Evolutionary conservation across 2,888 invertebrate species (phyloP).

Genomic region (Volucella inanis): DNA sequence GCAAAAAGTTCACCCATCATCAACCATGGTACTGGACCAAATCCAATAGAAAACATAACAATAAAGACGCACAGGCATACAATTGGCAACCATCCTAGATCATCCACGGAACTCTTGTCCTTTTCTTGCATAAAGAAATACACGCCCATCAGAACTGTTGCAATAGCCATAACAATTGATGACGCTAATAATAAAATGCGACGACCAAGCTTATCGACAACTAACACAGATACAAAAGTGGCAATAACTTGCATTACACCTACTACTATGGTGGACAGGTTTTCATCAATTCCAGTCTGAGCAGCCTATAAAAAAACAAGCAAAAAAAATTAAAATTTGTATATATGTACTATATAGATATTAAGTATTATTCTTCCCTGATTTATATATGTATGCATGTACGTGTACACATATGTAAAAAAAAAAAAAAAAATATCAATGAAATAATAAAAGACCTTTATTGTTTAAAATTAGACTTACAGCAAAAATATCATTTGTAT

Average conservation of each 20-base stretch:
- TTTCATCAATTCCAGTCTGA: slow-evolving; percentile 84
- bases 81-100: slow-evolving; percentile 90
- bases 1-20: slow-evolving; percentile 91
- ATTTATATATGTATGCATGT: no score
- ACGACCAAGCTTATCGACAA: slow-evolving; percentile 92
- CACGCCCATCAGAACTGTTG: slow-evolving; percentile 88
- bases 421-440: not conserved
- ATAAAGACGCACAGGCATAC: slow-evolving; percentile 90
- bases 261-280: slow-evolving; percentile 89
- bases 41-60: slow-evolving; percentile 91
- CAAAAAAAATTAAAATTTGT: no score
- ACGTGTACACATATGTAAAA: not conserved
- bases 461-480: slow-evolving; percentile 84
- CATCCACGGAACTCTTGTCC: slow-evolving; percentile 81
- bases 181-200: slow-evolving; percentile 90
- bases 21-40: slow-evolving; percentile 92
- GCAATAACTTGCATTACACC: slow-evolving; percentile 90
- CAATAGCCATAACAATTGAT: slow-evolving; percentile 87
- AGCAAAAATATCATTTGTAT: slow-evolving; percentile 89
- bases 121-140: slow-evolving; percentile 85
- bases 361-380: no score
- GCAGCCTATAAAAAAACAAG: slow-evolving; percentile 77
- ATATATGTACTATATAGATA: no score
- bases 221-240: slow-evolving; percentile 88
- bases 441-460: slow-evolving; percentile 6